Percentiles rank a stretch among this genome's conserved stretches.
These are phyloP conservation scores for Phycodurus eques DNA, from an alignment of 2,113 vertebrate species.

Conservation along the genomic window DNA sequence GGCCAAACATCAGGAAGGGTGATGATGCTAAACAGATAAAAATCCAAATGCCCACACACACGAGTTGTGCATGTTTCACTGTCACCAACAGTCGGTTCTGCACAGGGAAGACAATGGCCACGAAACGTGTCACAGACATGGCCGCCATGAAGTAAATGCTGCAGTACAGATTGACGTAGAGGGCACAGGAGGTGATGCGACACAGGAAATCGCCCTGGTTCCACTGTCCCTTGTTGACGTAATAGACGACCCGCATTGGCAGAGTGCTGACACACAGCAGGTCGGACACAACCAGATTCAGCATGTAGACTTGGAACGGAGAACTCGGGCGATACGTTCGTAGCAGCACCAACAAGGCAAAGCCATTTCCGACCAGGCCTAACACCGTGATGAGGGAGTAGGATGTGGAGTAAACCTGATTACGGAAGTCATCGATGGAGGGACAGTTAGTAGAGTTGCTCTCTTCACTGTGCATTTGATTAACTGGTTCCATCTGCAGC, in stretches of 20 bases:
- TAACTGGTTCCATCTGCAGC: slow-evolving; percentile 28
- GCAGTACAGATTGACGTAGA: slow-evolving; percentile 96
- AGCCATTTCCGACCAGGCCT: slow-evolving; percentile 84
- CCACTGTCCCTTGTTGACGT: slow-evolving; percentile 85
- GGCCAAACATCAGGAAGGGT: slow-evolving; percentile 79
- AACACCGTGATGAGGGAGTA: slow-evolving; percentile 87
- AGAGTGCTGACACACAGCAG: slow-evolving; percentile 88
- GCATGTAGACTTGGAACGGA: slow-evolving; percentile 89
- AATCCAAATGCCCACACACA: slow-evolving; percentile 81
- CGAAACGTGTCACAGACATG: slow-evolving; percentile 92
- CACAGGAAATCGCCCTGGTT: slow-evolving; percentile 84
- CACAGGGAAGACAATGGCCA: slow-evolving; percentile 92
- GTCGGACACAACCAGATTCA: slow-evolving; percentile 90
- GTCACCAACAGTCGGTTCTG: slow-evolving; percentile 81
- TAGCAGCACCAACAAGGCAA: slow-evolving; percentile 84
- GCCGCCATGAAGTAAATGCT: slow-evolving; percentile 96
- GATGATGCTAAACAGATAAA: slow-evolving; percentile 81
- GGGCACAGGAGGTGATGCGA: slow-evolving; percentile 82
- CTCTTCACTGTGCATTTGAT: background rate
- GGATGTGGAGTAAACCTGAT: slow-evolving; percentile 85
- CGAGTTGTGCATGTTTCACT: slow-evolving; percentile 75
- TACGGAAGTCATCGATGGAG: slow-evolving; percentile 88
- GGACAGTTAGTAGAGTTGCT: slow-evolving; percentile 27
- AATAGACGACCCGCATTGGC: slow-evolving; percentile 87
- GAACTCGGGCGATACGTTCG: slow-evolving; percentile 77